Evolutionary conservation across 2,888 invertebrate genomes (phyloP), one percentile per base, ranked within the genome.

Genomic region (Eupithecia subfuscata): DNA sequence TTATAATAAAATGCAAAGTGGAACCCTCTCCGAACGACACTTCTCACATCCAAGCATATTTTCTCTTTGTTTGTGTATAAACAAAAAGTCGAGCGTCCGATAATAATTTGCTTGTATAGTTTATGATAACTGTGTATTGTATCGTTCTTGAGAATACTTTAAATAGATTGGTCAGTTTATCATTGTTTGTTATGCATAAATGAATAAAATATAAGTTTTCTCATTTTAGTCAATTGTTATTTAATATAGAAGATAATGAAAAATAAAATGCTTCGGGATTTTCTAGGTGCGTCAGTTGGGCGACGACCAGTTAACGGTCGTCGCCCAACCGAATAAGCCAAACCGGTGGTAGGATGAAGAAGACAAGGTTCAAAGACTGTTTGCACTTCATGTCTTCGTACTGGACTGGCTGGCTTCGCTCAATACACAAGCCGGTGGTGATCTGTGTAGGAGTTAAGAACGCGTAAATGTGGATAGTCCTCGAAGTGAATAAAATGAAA

Each of bases 91-190:
- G 78, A 75, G 76, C 75, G 73, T 70, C 73, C 75, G 73, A 75
- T 78, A 80, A 78, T 80, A 80, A 78, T 80, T 79, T 78, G 79
- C 76, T 79, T 73, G 79, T 71, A 12, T 25, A 56, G 12, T 60
- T 60, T 60, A 60, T 25, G 60, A 60, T 60, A 25, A 25, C 60
- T 25, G 60, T 60, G 60, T 22, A 22, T 56, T 11, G 56, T 60
- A 14, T 12, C 14, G 25, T 60, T 14, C 25, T 3, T 9, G 22
- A 60, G 22, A 60, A 60, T 60, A 14, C 4, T 12, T 60, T 25
- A 4, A 56, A 56, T 6, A 60, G 5, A 60, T 60, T 60, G 60
- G 25, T 25, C 25, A 14, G 25, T 60, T 60, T 60, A 25, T 25
- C 22, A 12, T 25, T 22, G 22, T 56, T 22, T 56, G 22, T 22